Evolutionary conservation across 2,113 vertebrate genomes (phyloP).

Genomic region (Lophius piscatorius): DNA sequence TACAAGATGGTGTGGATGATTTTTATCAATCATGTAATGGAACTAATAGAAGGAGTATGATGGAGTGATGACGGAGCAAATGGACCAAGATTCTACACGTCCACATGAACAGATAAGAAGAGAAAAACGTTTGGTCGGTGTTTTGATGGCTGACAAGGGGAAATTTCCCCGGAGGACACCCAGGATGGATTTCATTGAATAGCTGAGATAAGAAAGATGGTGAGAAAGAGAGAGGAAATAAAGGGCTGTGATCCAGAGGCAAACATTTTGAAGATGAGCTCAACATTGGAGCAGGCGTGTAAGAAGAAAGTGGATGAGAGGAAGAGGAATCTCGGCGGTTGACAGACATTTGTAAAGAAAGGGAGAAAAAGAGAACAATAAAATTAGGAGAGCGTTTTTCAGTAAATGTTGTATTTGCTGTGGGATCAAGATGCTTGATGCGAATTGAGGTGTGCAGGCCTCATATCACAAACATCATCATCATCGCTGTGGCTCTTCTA

Average conservation of each 20-base stretch:
- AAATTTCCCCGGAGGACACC: background rate
- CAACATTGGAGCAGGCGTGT: background rate
- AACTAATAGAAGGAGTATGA: no score
- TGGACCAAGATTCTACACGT: no score
- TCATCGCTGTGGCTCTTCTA: no score
- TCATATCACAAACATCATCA: no score
- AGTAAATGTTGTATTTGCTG: no score
- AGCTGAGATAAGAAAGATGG: slow-evolving; percentile 21
- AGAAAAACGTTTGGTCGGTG: no score
- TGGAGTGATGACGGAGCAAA: no score
- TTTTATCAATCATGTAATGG: no score
- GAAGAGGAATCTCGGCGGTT: background rate
- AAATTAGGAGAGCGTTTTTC: no score
- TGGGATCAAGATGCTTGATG: no score
- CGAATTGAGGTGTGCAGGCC: no score
- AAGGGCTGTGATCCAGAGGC: background rate
- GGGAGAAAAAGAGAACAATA: background rate
- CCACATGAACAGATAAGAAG: background rate
- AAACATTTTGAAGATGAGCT: slow-evolving; percentile 1
- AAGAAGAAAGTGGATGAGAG: slow-evolving; percentile 2
- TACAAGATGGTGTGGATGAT: no score
- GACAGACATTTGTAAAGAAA: background rate
- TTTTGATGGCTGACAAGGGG: background rate
- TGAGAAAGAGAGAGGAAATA: slow-evolving; percentile 4
- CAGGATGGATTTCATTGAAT: slow-evolving; percentile 1